Percentiles rank a stretch among this genome's conserved stretches.
Conservation (phyloP, 2,113 vertebrate genomes). For the Tonatia bakeri region DNA sequence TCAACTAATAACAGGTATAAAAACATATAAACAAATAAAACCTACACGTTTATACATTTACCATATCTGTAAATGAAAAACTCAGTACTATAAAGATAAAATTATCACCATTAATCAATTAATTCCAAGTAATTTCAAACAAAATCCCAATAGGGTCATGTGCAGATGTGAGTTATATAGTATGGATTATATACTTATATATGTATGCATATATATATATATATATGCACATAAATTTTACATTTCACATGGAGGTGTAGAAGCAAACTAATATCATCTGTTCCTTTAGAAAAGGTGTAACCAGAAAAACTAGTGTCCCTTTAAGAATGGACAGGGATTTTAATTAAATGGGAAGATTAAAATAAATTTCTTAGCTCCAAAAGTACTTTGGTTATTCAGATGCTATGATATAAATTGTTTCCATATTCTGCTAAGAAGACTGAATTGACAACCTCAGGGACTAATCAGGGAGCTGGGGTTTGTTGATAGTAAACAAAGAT, state of each 20-base stretch:
- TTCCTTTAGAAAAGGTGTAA: not conserved
- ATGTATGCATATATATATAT: not conserved
- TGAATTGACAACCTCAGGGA: not conserved
- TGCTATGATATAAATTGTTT: not conserved
- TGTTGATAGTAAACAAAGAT: not conserved
- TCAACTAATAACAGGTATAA: not conserved
- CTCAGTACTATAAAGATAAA: not conserved
- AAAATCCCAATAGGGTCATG: not conserved
- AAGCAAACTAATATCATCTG: not conserved
- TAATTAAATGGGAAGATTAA: not conserved
- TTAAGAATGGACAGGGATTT: not conserved
- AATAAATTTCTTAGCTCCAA: not conserved
- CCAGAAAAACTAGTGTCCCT: not conserved
- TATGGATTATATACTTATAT: not conserved
- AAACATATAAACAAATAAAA: not conserved
- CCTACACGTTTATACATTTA: not conserved
- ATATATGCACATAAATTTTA: not conserved
- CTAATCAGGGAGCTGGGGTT: not conserved
- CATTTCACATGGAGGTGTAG: not conserved
- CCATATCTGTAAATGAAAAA: not conserved
- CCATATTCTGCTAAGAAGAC: not conserved
- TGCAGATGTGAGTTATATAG: not conserved
- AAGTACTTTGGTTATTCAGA: not conserved
- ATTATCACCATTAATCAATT: not conserved
- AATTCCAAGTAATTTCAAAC: not conserved